Conservation (phyloP, 2,888 invertebrate species). For the Eupelmus urozonus region DNA sequence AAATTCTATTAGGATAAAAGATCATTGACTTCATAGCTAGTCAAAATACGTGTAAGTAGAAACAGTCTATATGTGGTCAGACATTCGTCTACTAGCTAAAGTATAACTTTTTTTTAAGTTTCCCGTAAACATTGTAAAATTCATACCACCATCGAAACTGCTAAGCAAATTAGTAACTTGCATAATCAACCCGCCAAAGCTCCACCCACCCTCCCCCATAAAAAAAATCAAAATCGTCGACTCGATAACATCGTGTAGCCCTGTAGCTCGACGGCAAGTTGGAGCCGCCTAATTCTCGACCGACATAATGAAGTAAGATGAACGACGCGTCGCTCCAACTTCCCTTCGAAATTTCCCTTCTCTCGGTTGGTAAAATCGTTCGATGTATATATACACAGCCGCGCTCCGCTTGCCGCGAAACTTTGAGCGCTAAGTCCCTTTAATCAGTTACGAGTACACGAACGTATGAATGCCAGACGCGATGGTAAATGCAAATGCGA, state of each 20-base stretch:
- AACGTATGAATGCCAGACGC: neutral
- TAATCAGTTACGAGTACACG: slow-evolving; percentile 35
- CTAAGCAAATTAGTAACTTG: too few relatives aligned
- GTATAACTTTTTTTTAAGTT: too few relatives aligned
- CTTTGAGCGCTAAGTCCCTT: slow-evolving; percentile 31
- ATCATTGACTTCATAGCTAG: too few relatives aligned
- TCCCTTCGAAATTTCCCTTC: neutral
- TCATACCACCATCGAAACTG: too few relatives aligned
- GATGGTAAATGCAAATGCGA: slow-evolving; percentile 41
- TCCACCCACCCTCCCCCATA: too few relatives aligned
- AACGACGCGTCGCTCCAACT: slow-evolving; percentile 15
- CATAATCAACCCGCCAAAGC: neutral
- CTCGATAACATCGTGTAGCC: neutral
- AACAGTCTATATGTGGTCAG: too few relatives aligned
- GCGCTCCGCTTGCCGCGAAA: neutral
- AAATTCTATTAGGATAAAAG: too few relatives aligned
- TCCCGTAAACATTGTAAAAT: too few relatives aligned
- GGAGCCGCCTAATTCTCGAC: neutral
- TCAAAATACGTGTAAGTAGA: too few relatives aligned
- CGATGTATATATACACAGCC: slow-evolving; percentile 6
- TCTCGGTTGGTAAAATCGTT: neutral
- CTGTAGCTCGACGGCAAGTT: too few relatives aligned
- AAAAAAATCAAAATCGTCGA: neutral
- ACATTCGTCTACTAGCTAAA: too few relatives aligned
- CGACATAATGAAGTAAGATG: slow-evolving; percentile 40